phyloP scores from a whole-genome alignment of 1,140 invertebrate species.

The Macrocentrus cingulum region DNA sequence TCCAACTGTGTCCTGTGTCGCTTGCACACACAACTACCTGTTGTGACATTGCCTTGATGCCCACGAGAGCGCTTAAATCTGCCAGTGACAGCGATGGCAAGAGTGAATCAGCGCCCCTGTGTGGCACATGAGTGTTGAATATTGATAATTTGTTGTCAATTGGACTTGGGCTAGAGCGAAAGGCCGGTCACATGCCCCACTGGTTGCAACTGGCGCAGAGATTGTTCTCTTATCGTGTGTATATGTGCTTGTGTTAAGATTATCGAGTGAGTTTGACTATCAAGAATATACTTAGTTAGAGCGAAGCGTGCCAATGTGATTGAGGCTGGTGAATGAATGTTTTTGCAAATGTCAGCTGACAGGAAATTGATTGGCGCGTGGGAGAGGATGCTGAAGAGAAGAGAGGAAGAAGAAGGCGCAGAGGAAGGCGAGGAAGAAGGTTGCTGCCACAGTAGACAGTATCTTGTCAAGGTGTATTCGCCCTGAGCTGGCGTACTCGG shows the following conservation, averaged over 20 bases:
- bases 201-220: conserved; percentile 17
- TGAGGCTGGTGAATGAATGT: conserved; percentile 12
- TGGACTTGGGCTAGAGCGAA: conserved; percentile 16
- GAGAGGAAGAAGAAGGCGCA: conserved; percentile 31
- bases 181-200: conserved; percentile 3
- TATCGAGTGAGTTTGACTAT: background rate
- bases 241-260: background rate
- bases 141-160: too few relatives aligned
- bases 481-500: conserved; percentile 63
- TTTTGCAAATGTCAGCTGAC: conserved; percentile 36
- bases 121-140: background rate
- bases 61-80: background rate
- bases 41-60: conserved; percentile 32
- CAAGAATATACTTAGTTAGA: background rate
- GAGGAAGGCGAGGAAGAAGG: conserved; percentile 34
- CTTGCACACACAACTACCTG: conserved; percentile 45
- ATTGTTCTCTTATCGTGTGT: conserved; percentile 25
- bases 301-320: background rate
- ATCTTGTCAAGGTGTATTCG: conserved; percentile 25
- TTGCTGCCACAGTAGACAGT: conserved; percentile 10
- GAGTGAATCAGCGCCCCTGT: background rate
- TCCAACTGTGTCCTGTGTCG: conserved; percentile 32
- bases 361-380: conserved; percentile 34
- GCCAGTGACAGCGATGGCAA: conserved; percentile 5
- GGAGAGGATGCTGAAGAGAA: conserved; percentile 33